Base-by-base conservation (phyloP, 2,113 vertebrate species). In the Chauna torquata region DNA sequence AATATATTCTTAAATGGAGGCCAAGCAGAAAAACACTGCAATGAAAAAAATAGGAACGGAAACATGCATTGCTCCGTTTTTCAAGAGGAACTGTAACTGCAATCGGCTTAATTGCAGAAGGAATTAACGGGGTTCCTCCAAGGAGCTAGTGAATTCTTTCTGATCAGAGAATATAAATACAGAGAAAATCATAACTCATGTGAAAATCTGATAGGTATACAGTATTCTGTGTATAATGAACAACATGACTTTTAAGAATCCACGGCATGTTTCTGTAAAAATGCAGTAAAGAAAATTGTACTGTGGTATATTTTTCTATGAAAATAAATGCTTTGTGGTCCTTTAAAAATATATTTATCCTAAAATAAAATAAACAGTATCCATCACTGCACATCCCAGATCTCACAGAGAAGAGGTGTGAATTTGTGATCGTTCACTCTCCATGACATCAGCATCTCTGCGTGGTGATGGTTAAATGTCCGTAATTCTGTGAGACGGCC, bases 381-480 rank as follows among this genome's bases (percentile, higher is more conserved):
- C 23, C 30, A 5, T 98, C 97, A 99, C 98, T 99, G 99, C 45
- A 99, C 99, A 25, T 99, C 99, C 99, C 99, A 99, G 98, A 99
- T 99, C 97, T 99, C 99, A 90, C 99, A 99, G 92, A 99, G 99
- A 47, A 99, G 98, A 0, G 99, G 99, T 38, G 99, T 99, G 92
- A 99, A 99, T 96, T 99, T 99, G 96, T 99, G 99, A 90, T 99
- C 99, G 3, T 99, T 99, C 72, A 98, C 98, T 74, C 99, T 98
- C 99, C 99, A 99, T 4, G 99, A 99, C 91, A 99, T 98, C 90
- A 99, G 97, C 99, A 99, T 99, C 96, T 99, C 99, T 0, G 99
- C 98, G 0, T 99, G 99, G 95, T 99, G 98, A 55, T 99, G 99
- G 97, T 99, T 99, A 96, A 99, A 99, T 9, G 99, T 99, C 82